A percentile compares a stretch with the other conserved stretches of the same genome.
Evolutionary conservation across 2,888 invertebrate genomes (phyloP).

Genomic region (Diarsia brunnea): DNA sequence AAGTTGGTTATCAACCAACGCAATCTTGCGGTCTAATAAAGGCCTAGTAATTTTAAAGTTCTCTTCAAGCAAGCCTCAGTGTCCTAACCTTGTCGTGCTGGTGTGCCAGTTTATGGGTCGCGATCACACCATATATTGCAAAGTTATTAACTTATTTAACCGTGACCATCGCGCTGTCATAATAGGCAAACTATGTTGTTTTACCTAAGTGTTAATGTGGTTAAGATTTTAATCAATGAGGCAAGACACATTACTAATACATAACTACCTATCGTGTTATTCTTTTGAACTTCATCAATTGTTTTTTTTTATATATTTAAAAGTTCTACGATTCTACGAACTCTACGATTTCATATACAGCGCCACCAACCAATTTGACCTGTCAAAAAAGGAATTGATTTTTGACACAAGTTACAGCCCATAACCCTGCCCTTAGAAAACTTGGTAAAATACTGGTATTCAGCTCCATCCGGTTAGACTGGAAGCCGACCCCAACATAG

Average conservation of each 20-base stretch:
- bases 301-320: no score
- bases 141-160: background rate
- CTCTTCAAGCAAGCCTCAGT: background rate
- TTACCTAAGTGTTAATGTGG: no score
- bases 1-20: background rate
- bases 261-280: no score
- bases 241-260: background rate
- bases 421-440: background rate
- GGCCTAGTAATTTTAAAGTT: background rate
- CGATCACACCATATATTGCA: background rate
- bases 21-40: background rate
- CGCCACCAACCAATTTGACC: background rate
- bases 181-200: no score
- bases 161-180: background rate
- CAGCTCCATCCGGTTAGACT: no score
- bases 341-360: conserved; percentile 2
- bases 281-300: background rate
- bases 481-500: no score
- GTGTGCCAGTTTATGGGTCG: no score
- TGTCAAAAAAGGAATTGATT: background rate
- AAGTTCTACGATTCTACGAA: background rate
- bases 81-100: background rate
- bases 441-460: no score
- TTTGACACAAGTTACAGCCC: background rate
- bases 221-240: no score